These are phyloP conservation scores for Caerostris extrusa DNA, from an alignment of 1,140 invertebrate genomes.

Conservation along the genomic window DNA sequence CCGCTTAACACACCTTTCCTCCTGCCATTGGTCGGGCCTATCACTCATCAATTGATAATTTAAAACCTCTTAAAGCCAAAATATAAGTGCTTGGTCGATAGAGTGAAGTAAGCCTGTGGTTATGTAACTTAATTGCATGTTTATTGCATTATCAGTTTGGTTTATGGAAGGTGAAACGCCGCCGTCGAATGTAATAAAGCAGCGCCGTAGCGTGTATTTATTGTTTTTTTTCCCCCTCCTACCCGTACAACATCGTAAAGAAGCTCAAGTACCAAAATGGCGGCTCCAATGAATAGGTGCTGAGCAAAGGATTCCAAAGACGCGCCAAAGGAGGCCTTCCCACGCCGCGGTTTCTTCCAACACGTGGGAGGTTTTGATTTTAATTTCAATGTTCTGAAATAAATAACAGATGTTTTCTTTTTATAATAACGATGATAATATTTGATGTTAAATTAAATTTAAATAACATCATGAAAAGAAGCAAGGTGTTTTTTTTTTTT, in stretches of 20 bases:
- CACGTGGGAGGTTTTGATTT: too few relatives aligned
- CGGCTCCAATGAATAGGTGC: constrained; percentile 30
- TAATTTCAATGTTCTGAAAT: too few relatives aligned
- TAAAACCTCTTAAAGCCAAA: constrained; percentile 76
- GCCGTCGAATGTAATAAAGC: constrained; percentile 74
- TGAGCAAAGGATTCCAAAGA: not conserved
- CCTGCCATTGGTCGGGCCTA: constrained; percentile 63
- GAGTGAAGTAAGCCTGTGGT: constrained; percentile 68
- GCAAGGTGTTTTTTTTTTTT: too few relatives aligned
- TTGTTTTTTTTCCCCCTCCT: constrained; percentile 59
- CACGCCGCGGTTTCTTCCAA: too few relatives aligned
- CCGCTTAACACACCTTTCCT: constrained; percentile 72
- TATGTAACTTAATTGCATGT: constrained; percentile 78
- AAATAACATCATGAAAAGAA: too few relatives aligned
- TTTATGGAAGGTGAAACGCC: constrained; percentile 76
- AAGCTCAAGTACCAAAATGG: constrained; percentile 68
- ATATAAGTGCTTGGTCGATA: constrained; percentile 70
- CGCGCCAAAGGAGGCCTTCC: not conserved
- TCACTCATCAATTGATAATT: constrained; percentile 77
- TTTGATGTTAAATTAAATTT: too few relatives aligned
- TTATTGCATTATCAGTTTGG: constrained; percentile 78
- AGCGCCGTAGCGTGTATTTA: constrained; percentile 61
- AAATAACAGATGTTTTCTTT: too few relatives aligned
- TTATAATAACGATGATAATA: too few relatives aligned
- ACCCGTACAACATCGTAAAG: constrained; percentile 73